Base-by-base conservation (phyloP, 2,888 invertebrate genomes). In the Thyatira batis region DNA sequence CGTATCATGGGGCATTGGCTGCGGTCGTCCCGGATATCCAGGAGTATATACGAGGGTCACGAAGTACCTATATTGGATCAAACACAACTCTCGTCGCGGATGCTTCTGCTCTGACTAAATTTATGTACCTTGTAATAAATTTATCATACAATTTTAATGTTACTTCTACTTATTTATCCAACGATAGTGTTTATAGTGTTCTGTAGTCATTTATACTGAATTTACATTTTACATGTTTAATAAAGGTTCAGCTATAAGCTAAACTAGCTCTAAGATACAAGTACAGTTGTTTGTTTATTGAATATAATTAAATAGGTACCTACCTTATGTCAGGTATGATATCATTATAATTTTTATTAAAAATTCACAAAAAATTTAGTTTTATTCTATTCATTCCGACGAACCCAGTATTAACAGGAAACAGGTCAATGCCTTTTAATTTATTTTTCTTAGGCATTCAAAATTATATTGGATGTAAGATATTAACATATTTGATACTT, bases 1-100 rank as follows among this genome's bases (percentile, higher is more conserved):
- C 20, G 97, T 97, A 0, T 97, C 97, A 0, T 97, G 97, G 97
- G 97, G 97, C 6, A 96, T 97, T 60, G 97, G 97, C 11, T 97
- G 97, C 73, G 97, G 96, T 0, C 93, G 97, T 45, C 94, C 94
- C 0, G 96, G 96, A 6, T 97, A 96, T 78, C 97, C 97, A 0
- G 97, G 97, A 0, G 96, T 97, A 2, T 97, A 97, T 76, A 97
- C 97, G 0, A 92, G 97, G 67, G 94, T 97, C 39, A 96, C 96
- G 0, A 94, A 95, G 68, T 97, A 96, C 79, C 82, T 97, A 56
- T 94, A 95, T 71, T 97, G 97, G 97, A 96, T 97, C 63, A 85
- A 93, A 62, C 93, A 94, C 69, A 95, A 96, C 74, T 93, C 96
- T 1, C 93, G 93, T 57, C 95, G 95, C 63, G 97, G 96, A 50